A percentile compares a stretch with the other conserved stretches of the same genome.
Evolutionary conservation across 2,888 invertebrate species (phyloP).

Genomic region (Adelphocoris suturalis): DNA sequence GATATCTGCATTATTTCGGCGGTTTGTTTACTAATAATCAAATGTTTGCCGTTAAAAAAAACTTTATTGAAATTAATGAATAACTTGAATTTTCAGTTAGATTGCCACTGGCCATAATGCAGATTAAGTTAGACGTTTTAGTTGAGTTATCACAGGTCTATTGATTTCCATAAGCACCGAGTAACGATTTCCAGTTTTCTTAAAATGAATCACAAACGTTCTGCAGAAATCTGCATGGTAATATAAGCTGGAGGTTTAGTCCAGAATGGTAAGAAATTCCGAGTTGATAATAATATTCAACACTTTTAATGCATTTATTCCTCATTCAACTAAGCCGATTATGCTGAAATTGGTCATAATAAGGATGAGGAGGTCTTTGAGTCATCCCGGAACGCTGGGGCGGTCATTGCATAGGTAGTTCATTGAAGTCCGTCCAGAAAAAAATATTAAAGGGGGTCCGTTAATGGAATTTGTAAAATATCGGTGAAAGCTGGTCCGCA

Average conservation of each 20-base stretch:
- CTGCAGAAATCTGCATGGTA: too few relatives aligned
- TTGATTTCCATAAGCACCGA: too few relatives aligned
- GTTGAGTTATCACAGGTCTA: too few relatives aligned
- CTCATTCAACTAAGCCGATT: constrained; percentile 6
- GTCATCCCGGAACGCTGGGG: neutral
- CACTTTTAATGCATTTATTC: neutral
- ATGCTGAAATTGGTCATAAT: neutral
- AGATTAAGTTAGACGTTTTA: too few relatives aligned
- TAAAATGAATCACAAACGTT: too few relatives aligned
- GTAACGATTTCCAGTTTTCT: too few relatives aligned
- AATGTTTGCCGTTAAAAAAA: too few relatives aligned
- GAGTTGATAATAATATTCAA: neutral
- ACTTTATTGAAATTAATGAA: too few relatives aligned
- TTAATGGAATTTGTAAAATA: constrained; percentile 1
- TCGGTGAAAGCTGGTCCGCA: neutral
- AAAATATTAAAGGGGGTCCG: neutral
- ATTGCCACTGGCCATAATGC: too few relatives aligned
- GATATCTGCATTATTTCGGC: too few relatives aligned
- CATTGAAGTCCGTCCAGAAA: neutral
- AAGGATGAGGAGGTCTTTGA: neutral
- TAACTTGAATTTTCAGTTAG: too few relatives aligned
- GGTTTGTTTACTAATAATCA: too few relatives aligned
- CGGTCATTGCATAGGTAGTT: neutral
- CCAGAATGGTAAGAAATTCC: neutral
- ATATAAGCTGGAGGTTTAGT: neutral